Evolutionary conservation across 2,888 invertebrate species (phyloP).

Genomic region (Coecobrya sp.): DNA sequence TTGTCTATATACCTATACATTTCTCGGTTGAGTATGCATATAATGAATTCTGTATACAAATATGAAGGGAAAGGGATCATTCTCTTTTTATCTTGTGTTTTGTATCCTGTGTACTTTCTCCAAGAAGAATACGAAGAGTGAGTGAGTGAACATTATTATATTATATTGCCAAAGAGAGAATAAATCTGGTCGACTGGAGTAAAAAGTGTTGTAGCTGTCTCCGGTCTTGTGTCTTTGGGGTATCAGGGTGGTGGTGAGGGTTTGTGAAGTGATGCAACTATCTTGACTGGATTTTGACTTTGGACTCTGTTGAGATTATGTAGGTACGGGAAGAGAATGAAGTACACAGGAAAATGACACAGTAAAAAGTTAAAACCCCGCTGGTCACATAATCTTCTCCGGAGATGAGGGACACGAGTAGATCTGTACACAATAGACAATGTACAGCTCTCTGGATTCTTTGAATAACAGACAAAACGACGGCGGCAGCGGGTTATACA

Average conservation of each 20-base stretch:
- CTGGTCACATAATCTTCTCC: conserved; percentile 50
- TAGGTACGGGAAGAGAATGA: neutral
- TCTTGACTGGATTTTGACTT: neutral
- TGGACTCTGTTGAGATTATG: conserved; percentile 2
- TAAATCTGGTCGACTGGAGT: conserved; percentile 56
- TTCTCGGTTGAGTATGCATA: too few relatives aligned
- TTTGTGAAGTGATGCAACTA: conserved; percentile 14
- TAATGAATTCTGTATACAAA: neutral
- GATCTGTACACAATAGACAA: neutral
- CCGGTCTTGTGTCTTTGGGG: conserved; percentile 55
- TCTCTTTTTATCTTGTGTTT: conserved; percentile 11
- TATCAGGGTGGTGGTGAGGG: neutral
- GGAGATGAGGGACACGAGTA: neutral
- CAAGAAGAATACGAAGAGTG: neutral
- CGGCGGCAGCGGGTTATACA: neutral
- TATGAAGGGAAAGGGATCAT: neutral
- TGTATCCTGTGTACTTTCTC: conserved; percentile 22
- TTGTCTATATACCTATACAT: conserved; percentile 5
- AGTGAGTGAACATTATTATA: neutral
- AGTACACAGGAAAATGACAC: conserved; percentile 42
- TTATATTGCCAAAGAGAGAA: conserved; percentile 38
- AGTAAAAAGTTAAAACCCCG: conserved; percentile 56
- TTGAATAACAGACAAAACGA: neutral
- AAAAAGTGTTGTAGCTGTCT: conserved; percentile 73
- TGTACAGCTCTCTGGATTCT: neutral